Conservation (phyloP, 2,888 invertebrate species). For the Stegophylla sp. region DNA sequence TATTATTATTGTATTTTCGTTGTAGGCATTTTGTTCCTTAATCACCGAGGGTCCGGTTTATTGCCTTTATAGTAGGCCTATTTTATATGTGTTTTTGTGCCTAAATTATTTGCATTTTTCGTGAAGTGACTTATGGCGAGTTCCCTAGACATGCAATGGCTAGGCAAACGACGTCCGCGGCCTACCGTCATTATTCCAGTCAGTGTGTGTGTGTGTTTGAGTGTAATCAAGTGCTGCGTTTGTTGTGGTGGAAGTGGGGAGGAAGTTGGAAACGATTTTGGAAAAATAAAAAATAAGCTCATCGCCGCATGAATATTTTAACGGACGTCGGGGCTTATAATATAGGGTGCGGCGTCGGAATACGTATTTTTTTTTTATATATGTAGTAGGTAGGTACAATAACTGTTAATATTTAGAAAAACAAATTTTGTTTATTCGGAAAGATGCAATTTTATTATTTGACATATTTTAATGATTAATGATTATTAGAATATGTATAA, state of each 20-base stretch:
- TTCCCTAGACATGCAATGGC: constrained; percentile 34
- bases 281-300: constrained; percentile 35
- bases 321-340: not conserved
- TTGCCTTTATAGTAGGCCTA: constrained; percentile 7
- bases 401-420: too few species aligned
- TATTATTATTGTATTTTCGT: too few species aligned
- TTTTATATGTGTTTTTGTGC: not conserved
- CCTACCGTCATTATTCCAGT: constrained; percentile 9
- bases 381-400: too few species aligned
- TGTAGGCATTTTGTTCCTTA: not conserved
- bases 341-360: not conserved
- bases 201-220: not conserved
- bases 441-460: too few species aligned
- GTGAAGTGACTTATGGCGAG: constrained; percentile 9
- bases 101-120: not conserved
- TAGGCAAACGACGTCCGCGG: constrained; percentile 20
- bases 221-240: not conserved
- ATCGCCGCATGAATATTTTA: constrained; percentile 50
- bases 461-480: too few species aligned
- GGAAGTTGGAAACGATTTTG: not conserved
- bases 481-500: too few species aligned
- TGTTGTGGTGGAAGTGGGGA: not conserved
- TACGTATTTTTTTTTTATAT: not conserved
- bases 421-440: too few species aligned
- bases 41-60: not conserved